These are phyloP conservation scores for Gerris buenoi DNA, from an alignment of 1,140 invertebrate species.

Conservation along the genomic window DNA sequence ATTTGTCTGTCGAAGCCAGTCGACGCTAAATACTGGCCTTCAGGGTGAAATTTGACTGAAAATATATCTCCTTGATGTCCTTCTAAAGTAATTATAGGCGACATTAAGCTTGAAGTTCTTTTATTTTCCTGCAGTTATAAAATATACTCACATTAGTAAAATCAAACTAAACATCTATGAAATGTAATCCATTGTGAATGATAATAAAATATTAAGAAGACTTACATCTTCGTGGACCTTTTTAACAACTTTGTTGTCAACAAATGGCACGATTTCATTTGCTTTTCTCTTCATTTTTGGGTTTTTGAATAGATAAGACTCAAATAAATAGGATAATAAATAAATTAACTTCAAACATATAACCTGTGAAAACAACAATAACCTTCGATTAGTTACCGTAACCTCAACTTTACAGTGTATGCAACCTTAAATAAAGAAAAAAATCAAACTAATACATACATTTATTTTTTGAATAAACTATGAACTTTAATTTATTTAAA, in stretches of 20 bases:
- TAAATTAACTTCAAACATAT: no score
- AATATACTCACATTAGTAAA: not conserved
- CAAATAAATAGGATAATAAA: no score
- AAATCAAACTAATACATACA: no score
- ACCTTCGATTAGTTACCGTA: no score
- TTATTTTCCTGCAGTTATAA: conserved; percentile 9
- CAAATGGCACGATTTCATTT: conserved; percentile 9
- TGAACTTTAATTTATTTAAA: no score
- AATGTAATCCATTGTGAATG: not conserved
- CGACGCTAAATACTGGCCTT: conserved; percentile 84
- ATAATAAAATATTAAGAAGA: not conserved
- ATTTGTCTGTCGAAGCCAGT: conserved; percentile 94
- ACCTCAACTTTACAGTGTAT: no score
- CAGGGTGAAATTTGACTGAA: conserved; percentile 84
- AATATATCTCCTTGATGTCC: conserved; percentile 97
- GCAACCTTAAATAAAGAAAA: no score
- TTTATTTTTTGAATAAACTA: no score
- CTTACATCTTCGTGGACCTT: conserved; percentile 12
- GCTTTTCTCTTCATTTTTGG: conserved; percentile 15
- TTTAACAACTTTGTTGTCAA: conserved; percentile 9
- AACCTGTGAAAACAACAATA: no score
- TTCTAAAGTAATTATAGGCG: conserved; percentile 92
- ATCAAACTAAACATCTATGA: not conserved
- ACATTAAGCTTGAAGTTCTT: conserved; percentile 72
- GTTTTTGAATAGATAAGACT: no score